phyloP scores from a whole-genome alignment of 2,113 vertebrate genomes.

The Buteo buteo region DNA sequence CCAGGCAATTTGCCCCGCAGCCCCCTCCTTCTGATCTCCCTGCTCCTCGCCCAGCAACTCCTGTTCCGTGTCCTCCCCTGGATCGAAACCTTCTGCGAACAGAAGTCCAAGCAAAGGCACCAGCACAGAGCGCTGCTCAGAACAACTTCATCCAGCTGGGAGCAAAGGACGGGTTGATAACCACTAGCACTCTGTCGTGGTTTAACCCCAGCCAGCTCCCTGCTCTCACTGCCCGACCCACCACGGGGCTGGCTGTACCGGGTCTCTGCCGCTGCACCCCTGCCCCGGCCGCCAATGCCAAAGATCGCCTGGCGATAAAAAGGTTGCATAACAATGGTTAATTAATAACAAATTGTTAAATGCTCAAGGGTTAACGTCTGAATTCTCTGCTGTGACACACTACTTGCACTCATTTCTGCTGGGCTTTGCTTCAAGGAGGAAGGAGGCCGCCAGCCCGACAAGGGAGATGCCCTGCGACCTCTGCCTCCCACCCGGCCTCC shows the following conservation, averaged over 20 bases:
- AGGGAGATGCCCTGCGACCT: background rate
- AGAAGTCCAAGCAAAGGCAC: background rate
- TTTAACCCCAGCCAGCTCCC: background rate
- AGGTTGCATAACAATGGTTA: background rate
- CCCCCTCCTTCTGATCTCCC: background rate
- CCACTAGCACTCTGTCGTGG: background rate
- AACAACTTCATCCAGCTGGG: background rate
- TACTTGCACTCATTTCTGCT: background rate
- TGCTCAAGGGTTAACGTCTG: background rate
- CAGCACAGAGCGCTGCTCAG: background rate
- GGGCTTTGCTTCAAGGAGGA: background rate
- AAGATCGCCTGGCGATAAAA: background rate
- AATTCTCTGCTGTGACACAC: background rate
- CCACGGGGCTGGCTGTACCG: accelerated
- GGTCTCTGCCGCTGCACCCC: background rate
- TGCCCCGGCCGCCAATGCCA: background rate
- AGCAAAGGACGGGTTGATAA: background rate
- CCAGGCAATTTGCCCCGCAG: background rate
- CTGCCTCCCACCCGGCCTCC: background rate
- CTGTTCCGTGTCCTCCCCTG: accelerated
- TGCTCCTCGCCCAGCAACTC: background rate
- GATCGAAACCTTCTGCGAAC: background rate
- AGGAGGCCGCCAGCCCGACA: background rate
- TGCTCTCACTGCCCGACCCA: background rate
- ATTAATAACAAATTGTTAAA: background rate